Evolutionary conservation across 2,113 vertebrate genomes (phyloP), one percentile per base, ranked within the genome.

Genomic region (Oryzias woworae): DNA sequence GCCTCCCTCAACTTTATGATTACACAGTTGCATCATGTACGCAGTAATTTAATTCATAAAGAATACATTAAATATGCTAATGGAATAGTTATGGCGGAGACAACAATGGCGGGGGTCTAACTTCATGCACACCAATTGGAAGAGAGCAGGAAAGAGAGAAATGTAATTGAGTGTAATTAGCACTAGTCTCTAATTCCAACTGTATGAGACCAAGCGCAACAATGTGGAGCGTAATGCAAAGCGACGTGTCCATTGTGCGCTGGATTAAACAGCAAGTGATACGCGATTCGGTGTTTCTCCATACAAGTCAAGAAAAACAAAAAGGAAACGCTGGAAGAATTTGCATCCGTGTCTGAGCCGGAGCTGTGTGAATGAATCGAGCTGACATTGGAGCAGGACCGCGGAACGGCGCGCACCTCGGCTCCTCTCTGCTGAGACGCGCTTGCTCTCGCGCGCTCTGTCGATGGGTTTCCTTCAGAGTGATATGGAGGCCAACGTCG

Each of bases 341-440:
- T 88, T 84, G 18, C 78, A 84, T 46, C 84, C 82, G 74, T 83
- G 81, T 88, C 87, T 85, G 85, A 83, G 83, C 77, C 56, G 82
- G 67, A 83, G 77, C 79, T 74, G 78, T 87, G 87, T 87, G 85
- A 89, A 87, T 80, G 85, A 89, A 88, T 87, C 62, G 58, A 83
- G 77, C 70, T 88, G 87, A 87, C 87, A 87, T 77, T 22, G 64
- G 59, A 80, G 83, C 67, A 28, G 69, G 72, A 74, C 63, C 75
- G 66, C 51, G 1, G 66, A 66, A 66, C 53, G 6, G 16, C 62
- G 58, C 62, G 56, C 73, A 17, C 75, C 4, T n/a, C 64, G 8
- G 20, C 60, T 18, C 41, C 54, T 7, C 53, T 41, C 46, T 20
- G 53, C 6, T 36, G 31, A 15, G 17, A n/a, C 46, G 56, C 36